Percentiles rank a stretch among this genome's conserved stretches.
phyloP scores from a whole-genome alignment of 2,113 vertebrate genomes.

The Suricata suricatta region DNA sequence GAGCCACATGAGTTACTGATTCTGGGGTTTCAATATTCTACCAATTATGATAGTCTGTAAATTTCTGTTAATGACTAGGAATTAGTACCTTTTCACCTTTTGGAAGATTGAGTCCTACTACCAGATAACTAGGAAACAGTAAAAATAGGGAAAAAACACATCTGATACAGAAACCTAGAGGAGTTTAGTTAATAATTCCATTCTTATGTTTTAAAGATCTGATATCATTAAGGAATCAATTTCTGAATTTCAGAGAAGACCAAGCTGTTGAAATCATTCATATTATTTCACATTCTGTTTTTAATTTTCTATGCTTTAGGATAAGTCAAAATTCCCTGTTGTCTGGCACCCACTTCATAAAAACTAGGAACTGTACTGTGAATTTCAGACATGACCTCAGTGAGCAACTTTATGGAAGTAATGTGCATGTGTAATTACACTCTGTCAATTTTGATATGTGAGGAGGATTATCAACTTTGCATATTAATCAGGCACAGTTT shows the following conservation, averaged over 20 bases:
- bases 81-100: background rate
- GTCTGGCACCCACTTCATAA: background rate
- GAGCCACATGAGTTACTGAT: background rate
- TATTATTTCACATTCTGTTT: background rate
- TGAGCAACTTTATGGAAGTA: constrained; percentile 53
- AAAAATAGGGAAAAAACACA: background rate
- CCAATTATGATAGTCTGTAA: background rate
- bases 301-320: constrained; percentile 9
- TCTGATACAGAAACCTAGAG: background rate
- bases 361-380: constrained; percentile 50
- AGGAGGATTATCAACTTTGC: background rate
- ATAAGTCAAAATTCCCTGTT: constrained; percentile 40
- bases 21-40: background rate
- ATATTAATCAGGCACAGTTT: background rate
- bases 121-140: background rate
- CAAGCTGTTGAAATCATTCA: constrained; percentile 17
- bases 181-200: background rate
- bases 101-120: background rate
- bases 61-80: background rate
- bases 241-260: background rate
- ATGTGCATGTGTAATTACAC: background rate
- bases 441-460: constrained; percentile 1
- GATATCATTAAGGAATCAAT: background rate
- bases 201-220: background rate
- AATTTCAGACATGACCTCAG: constrained; percentile 30